Evolutionary conservation across 1,140 invertebrate genomes (phyloP).

Genomic region (Zaprionus capensis): DNA sequence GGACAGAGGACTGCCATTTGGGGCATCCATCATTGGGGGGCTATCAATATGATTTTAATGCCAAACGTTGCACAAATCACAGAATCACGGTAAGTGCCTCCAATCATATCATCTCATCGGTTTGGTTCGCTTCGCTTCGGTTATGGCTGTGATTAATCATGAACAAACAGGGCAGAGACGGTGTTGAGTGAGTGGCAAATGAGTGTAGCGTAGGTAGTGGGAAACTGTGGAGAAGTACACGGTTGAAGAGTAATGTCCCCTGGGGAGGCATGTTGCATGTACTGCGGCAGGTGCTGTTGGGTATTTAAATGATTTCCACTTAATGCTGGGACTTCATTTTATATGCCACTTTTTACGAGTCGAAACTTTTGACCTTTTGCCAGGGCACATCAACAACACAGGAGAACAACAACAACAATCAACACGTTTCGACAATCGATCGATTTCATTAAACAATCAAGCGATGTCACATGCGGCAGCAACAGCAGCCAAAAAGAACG

Average conservation of each 20-base stretch:
- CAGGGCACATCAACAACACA: conserved; percentile 9
- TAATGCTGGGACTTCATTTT: conserved; percentile 69
- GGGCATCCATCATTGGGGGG: conserved; percentile 56
- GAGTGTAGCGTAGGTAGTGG: neutral
- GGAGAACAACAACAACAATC: conserved; percentile 60
- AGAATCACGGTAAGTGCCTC: conserved; percentile 47
- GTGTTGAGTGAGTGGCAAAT: conserved; percentile 12
- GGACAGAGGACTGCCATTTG: neutral
- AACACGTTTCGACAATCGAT: conserved; percentile 78
- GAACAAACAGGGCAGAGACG: conserved; percentile 16
- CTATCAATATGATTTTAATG: conserved; percentile 53
- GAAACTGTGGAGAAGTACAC: neutral
- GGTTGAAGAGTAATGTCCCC: neutral
- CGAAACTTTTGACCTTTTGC: conserved; percentile 70
- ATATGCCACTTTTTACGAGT: conserved; percentile 74
- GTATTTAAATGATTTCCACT: conserved; percentile 70
- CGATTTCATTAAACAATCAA: conserved; percentile 79
- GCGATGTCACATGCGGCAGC: conserved; percentile 72
- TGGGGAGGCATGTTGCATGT: conserved; percentile 13
- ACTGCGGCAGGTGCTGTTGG: conserved; percentile 33
- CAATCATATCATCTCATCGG: conserved; percentile 44
- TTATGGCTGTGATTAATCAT: conserved; percentile 56
- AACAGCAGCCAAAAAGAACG: conserved; percentile 24
- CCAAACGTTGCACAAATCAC: conserved; percentile 51
- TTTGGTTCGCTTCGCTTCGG: neutral